These are phyloP conservation scores for Temnothorax nylanderi DNA, from an alignment of 1,140 invertebrate species.

Conservation along the genomic window DNA sequence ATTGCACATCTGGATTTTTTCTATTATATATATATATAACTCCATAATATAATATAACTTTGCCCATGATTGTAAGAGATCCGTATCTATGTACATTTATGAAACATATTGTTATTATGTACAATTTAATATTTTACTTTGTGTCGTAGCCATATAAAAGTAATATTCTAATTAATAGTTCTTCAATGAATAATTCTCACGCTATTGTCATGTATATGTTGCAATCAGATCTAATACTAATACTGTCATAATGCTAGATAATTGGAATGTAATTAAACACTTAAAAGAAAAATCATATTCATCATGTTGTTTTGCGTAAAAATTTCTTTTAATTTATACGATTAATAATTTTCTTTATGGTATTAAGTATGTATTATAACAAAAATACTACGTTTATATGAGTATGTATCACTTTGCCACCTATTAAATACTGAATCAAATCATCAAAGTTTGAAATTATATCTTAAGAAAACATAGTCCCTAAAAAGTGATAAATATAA, in stretches of 20 bases:
- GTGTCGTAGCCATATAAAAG: neutral
- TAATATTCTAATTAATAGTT: conserved; percentile 6
- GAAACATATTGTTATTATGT: conserved; percentile 34
- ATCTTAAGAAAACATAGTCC: neutral
- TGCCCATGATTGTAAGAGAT: conserved; percentile 1
- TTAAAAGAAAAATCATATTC: conserved; percentile 10
- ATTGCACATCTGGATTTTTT: neutral
- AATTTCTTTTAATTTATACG: conserved; percentile 22
- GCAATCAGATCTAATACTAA: conserved; percentile 36
- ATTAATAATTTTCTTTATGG: neutral
- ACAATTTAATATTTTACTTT: conserved; percentile 15
- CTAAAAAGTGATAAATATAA: neutral
- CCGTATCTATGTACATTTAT: conserved; percentile 31
- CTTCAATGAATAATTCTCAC: neutral
- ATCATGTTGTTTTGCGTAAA: neutral
- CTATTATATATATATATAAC: neutral
- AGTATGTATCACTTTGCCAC: neutral
- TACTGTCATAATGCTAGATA: neutral
- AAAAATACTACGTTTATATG: neutral
- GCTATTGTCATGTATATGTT: conserved; percentile 41
- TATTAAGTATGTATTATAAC: neutral
- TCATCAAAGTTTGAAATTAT: neutral
- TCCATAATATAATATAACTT: neutral
- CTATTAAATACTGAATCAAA: conserved; percentile 10
- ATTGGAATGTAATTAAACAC: conserved; percentile 21